A percentile compares a stretch with the other conserved stretches of the same genome.
Evolutionary conservation across 2,113 vertebrate genomes (phyloP).

Genomic region (Sebastes schlegelii): DNA sequence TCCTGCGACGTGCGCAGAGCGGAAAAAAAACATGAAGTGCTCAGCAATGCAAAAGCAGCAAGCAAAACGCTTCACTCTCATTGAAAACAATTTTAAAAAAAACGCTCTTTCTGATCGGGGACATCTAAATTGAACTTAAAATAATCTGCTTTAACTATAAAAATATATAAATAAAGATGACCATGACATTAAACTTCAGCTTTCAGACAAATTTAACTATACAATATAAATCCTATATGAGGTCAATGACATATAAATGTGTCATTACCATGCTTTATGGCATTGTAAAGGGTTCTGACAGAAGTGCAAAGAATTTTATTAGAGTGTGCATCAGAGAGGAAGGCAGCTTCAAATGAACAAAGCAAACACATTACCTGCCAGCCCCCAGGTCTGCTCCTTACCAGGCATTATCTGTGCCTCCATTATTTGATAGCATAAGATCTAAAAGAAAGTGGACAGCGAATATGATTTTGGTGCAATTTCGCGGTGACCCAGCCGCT

Average conservation of each 20-base stretch:
- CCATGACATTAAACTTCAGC: neutral
- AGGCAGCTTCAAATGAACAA: conserved; percentile 46
- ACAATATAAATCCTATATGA: neutral
- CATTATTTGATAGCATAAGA: conserved; percentile 54
- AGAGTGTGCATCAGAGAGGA: conserved; percentile 23
- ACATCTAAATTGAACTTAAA: neutral
- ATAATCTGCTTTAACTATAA: neutral
- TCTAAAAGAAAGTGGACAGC: conserved; percentile 50
- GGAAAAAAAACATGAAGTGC: neutral
- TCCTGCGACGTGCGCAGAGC: neutral
- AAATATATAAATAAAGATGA: neutral
- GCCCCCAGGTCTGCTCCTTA: conserved; percentile 3
- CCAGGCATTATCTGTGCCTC: conserved; percentile 36
- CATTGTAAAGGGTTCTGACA: conserved; percentile 6
- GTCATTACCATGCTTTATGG: neutral
- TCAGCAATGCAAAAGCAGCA: neutral
- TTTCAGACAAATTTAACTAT: neutral
- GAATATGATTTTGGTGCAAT: conserved; percentile 40
- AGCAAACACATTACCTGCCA: conserved; percentile 59
- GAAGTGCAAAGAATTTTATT: conserved; percentile 30
- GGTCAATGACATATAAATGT: conserved; percentile 9
- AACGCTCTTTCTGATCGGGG: neutral
- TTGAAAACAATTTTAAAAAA: neutral
- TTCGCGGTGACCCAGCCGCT: conserved; percentile 23
- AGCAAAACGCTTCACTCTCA: neutral